Conservation (phyloP, 1,140 invertebrate species). For the Papilio polyxenes region DNA sequence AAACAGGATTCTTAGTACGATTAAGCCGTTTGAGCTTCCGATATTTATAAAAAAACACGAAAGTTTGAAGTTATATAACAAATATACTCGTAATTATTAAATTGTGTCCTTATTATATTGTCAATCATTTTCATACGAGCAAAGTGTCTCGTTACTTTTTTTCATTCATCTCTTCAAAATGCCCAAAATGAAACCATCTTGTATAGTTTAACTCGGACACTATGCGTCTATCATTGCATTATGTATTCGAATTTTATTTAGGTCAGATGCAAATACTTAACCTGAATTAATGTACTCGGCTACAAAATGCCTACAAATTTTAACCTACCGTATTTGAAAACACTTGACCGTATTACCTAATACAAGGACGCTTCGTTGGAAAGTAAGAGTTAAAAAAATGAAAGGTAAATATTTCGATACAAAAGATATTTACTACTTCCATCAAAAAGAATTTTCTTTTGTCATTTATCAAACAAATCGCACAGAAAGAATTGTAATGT, state of each 20-base stretch:
- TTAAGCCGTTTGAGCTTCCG: too few relatives aligned
- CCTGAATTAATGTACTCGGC: constrained; percentile 31
- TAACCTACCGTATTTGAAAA: constrained; percentile 30
- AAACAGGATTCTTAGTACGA: too few relatives aligned
- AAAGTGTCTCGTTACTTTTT: background rate
- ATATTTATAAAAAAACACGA: too few relatives aligned
- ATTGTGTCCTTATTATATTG: background rate
- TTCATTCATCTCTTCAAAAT: background rate
- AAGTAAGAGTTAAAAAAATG: constrained; percentile 2
- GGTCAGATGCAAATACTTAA: constrained; percentile 35
- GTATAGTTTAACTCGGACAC: background rate
- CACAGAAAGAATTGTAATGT: constrained; percentile 26
- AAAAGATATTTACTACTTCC: background rate
- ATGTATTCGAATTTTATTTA: background rate
- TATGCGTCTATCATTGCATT: background rate
- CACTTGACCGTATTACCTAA: constrained; percentile 35
- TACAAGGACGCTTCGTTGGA: constrained; percentile 4
- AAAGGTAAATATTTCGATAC: background rate
- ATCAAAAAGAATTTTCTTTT: constrained; percentile 1
- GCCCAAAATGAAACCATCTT: background rate
- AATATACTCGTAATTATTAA: background rate
- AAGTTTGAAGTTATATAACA: background rate
- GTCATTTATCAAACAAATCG: background rate
- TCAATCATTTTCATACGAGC: background rate
- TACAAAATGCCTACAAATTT: constrained; percentile 36